Conservation (phyloP, 2,797 vertebrate species). For the Centropyge bicolor region DNA sequence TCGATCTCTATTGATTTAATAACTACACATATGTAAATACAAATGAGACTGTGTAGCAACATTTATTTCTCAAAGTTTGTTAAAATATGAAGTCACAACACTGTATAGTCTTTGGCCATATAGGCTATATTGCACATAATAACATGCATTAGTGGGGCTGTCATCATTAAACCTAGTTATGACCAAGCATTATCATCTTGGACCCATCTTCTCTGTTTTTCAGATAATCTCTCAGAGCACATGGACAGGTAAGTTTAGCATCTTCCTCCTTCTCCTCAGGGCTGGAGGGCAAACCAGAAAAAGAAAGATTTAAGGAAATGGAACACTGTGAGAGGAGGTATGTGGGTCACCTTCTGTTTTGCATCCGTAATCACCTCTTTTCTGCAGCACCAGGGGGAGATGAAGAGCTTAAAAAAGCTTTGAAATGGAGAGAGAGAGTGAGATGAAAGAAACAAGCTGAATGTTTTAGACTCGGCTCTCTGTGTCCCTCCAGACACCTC, state of each 20-base stretch:
- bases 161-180: neutral
- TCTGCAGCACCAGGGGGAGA: constrained; percentile 64
- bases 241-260: neutral
- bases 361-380: constrained; percentile 58
- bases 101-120: neutral
- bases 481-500: constrained; percentile 21
- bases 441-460: constrained; percentile 37
- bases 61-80: neutral
- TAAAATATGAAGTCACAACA: neutral
- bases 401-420: constrained; percentile 60
- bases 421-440: constrained; percentile 24
- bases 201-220: neutral
- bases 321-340: constrained; percentile 34
- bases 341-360: constrained; percentile 69
- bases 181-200: neutral
- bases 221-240: neutral
- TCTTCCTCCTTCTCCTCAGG: neutral
- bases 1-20: neutral
- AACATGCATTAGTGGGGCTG: neutral
- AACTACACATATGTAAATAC: neutral
- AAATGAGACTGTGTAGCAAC: neutral
- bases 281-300: constrained; percentile 27
- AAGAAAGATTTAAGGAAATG: constrained; percentile 24
- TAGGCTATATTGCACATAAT: neutral
- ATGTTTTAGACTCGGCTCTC: constrained; percentile 38